phyloP scores from a whole-genome alignment of 2,113 vertebrate species.

The Manacus vitellinus region DNA sequence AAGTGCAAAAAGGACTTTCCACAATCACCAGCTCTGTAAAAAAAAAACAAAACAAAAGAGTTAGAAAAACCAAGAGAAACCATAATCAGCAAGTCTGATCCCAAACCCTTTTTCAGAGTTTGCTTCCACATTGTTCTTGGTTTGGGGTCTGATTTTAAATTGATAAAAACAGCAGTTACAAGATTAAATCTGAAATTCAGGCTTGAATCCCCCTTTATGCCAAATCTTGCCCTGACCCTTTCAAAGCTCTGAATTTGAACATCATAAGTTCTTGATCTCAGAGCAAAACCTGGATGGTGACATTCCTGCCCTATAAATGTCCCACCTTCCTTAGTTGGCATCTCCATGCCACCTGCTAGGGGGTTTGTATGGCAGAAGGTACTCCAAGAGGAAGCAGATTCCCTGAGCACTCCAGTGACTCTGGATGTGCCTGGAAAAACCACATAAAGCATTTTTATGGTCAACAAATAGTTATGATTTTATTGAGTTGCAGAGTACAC shows the following conservation, averaged over 20 bases:
- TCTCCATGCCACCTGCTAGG: neutral
- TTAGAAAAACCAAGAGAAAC: neutral
- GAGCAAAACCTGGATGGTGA: neutral
- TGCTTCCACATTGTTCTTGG: neutral
- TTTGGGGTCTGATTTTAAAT: neutral
- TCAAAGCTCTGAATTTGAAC: neutral
- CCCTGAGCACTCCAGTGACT: neutral
- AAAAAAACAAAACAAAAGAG: neutral
- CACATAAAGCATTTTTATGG: neutral
- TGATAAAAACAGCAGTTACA: neutral
- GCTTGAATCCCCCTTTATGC: neutral
- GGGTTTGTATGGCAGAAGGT: neutral
- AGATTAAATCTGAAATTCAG: neutral
- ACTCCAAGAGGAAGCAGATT: neutral
- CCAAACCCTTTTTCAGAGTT: neutral
- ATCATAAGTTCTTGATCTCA: fast-evolving
- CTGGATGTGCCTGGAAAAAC: neutral
- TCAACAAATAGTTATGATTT: constrained; percentile 50
- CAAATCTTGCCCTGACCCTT: neutral
- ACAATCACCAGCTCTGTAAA: neutral
- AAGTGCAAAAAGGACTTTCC: neutral
- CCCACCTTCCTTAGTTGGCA: neutral
- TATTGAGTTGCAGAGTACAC: constrained; percentile 48
- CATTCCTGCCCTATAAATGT: neutral
- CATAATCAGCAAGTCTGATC: neutral